phyloP scores from a whole-genome alignment of 2,113 vertebrate genomes.

The Ptilorrhoa leucosticta region DNA sequence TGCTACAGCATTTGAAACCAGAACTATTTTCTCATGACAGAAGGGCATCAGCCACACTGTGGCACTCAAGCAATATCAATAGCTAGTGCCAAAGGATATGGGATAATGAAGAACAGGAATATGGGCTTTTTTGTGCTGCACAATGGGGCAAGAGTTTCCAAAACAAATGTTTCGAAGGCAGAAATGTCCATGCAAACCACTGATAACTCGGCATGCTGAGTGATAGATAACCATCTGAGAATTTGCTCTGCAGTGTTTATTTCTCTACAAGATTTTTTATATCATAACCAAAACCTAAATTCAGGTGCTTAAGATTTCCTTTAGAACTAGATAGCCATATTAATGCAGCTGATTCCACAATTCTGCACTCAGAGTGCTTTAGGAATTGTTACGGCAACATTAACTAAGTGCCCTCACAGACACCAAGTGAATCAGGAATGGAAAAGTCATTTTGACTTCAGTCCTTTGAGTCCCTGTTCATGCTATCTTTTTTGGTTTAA shows the following conservation, averaged over 20 bases:
- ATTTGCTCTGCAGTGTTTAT: neutral
- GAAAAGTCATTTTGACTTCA: neutral
- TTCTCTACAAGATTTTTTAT: neutral
- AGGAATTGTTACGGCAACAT: neutral
- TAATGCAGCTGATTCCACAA: neutral
- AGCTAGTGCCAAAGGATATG: neutral
- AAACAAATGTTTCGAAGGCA: constrained; percentile 5
- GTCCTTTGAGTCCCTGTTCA: neutral
- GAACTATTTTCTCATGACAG: neutral
- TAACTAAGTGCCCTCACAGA: neutral
- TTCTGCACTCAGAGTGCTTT: neutral
- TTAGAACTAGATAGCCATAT: neutral
- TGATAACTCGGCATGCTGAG: neutral
- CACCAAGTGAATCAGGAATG: neutral
- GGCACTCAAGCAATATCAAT: neutral
- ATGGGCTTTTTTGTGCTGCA: neutral
- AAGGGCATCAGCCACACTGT: neutral
- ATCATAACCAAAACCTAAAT: neutral
- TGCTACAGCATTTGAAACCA: neutral
- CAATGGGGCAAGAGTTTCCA: neutral
- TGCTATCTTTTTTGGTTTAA: neutral
- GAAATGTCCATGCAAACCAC: neutral
- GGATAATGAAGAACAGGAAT: neutral
- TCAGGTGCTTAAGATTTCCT: neutral
- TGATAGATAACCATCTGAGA: neutral